These are phyloP conservation scores for Dromococcyx pavoninus DNA, from an alignment of 2,797 vertebrate species.

Conservation along the genomic window DNA sequence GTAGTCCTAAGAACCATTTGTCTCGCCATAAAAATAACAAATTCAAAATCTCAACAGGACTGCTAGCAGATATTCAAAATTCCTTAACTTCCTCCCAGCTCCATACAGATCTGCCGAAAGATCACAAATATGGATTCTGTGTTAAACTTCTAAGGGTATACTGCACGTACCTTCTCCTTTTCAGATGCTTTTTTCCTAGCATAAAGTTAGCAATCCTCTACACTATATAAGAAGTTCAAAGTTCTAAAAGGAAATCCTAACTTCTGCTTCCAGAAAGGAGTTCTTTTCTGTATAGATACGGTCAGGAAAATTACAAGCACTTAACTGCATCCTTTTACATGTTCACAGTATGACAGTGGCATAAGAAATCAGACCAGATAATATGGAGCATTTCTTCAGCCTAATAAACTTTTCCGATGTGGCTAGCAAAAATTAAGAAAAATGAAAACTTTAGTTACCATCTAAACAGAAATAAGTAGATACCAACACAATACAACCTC, in stretches of 20 bases:
- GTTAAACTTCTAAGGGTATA: not conserved
- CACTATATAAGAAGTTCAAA: not conserved
- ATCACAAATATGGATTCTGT: not conserved
- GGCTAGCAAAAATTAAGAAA: not conserved
- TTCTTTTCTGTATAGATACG: not conserved
- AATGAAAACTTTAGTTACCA: accelerated
- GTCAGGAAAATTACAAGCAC: not conserved
- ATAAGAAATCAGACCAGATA: not conserved
- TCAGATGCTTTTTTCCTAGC: not conserved
- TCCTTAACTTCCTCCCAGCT: not conserved
- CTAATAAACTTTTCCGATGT: not conserved
- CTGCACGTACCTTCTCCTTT: not conserved
- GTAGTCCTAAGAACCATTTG: not conserved
- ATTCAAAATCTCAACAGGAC: not conserved
- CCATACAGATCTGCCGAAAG: not conserved
- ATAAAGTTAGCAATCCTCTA: not conserved
- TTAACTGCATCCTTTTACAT: not conserved
- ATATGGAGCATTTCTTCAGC: not conserved
- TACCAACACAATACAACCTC: not conserved
- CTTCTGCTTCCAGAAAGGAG: not conserved
- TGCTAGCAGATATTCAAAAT: not conserved
- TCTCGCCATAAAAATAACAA: not conserved
- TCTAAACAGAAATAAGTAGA: not conserved
- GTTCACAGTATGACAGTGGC: not conserved
- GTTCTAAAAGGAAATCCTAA: not conserved